Evolutionary conservation across 1,140 invertebrate genomes (phyloP).

Genomic region (Platorchestia sp.): DNA sequence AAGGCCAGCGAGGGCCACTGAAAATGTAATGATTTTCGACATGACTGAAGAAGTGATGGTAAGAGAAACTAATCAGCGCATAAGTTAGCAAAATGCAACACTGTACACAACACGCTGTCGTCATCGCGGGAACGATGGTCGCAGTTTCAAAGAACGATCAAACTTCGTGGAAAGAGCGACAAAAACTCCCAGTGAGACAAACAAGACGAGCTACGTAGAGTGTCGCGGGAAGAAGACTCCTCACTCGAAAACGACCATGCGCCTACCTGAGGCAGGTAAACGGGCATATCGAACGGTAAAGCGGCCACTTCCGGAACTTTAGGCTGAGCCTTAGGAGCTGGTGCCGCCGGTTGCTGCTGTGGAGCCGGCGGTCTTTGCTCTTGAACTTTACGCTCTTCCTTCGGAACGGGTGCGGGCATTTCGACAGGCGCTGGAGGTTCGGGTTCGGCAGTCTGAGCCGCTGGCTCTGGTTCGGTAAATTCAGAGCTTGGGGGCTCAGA

Average conservation of each 20-base stretch:
- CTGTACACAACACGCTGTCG: not conserved
- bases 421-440: not conserved
- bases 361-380: not conserved
- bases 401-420: not conserved
- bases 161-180: not conserved
- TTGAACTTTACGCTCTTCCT: not conserved
- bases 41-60: conserved; percentile 43
- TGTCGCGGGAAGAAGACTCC: not conserved
- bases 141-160: not conserved
- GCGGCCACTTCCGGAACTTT: conserved; percentile 12
- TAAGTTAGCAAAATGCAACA: conserved; percentile 17
- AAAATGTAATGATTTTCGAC: conserved; percentile 53
- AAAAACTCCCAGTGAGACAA: not conserved
- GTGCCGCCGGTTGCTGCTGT: conserved; percentile 38
- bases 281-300: conserved; percentile 41
- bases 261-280: conserved; percentile 45
- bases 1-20: conserved; percentile 11
- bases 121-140: conserved; percentile 21
- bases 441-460: not conserved
- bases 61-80: conserved; percentile 47
- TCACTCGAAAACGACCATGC: conserved; percentile 21
- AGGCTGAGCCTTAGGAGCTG: conserved; percentile 40
- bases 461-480: not conserved
- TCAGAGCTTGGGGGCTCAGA: not conserved
- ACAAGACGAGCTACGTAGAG: conserved; percentile 8